phyloP scores from a whole-genome alignment of 1,140 invertebrate genomes.

The Branchinecta lindahli region DNA sequence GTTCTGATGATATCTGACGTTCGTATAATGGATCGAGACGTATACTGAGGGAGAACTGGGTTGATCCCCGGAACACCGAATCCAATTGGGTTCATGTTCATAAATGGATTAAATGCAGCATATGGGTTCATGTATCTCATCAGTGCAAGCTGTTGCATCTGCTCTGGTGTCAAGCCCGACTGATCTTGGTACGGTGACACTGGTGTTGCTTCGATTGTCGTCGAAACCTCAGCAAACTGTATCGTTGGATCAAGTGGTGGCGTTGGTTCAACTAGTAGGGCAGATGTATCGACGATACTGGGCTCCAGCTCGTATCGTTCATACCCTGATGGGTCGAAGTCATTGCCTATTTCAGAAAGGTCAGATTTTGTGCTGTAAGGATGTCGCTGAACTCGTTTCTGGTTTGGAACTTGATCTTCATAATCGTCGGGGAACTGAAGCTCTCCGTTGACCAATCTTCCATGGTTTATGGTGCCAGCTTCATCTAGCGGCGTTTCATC shows the following conservation, averaged over 20 bases:
- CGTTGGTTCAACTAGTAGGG: slow-evolving; percentile 30
- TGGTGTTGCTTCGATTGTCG: slow-evolving; percentile 13
- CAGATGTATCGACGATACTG: slow-evolving; percentile 20
- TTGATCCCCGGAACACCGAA: slow-evolving; percentile 12
- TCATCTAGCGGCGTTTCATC: slow-evolving; percentile 31
- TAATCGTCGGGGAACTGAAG: slow-evolving; percentile 55
- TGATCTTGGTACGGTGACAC: slow-evolving; percentile 28
- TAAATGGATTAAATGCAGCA: slow-evolving; percentile 27
- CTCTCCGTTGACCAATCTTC: slow-evolving; percentile 48
- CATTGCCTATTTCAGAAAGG: slow-evolving; percentile 45
- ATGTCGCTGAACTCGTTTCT: slow-evolving; percentile 26
- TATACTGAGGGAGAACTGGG: slow-evolving; percentile 33
- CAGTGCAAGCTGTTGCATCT: slow-evolving; percentile 53
- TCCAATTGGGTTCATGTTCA: slow-evolving; percentile 41
- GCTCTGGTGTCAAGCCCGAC: slow-evolving; percentile 42
- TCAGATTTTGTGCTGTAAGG: slow-evolving; percentile 31
- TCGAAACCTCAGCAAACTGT: slow-evolving; percentile 23
- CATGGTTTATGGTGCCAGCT: slow-evolving; percentile 53
- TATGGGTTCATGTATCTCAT: slow-evolving; percentile 49
- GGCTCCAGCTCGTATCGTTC: slow-evolving; percentile 30
- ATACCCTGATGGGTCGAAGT: slow-evolving; percentile 43
- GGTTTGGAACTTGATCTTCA: slow-evolving; percentile 33
- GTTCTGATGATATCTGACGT: slow-evolving; percentile 63
- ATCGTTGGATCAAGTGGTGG: slow-evolving; percentile 29
- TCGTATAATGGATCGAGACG: slow-evolving; percentile 50